A percentile compares a stretch with the other conserved stretches of the same genome.
Evolutionary conservation across 2,797 vertebrate genomes (phyloP).

Genomic region (Chloroceryle amazona): DNA sequence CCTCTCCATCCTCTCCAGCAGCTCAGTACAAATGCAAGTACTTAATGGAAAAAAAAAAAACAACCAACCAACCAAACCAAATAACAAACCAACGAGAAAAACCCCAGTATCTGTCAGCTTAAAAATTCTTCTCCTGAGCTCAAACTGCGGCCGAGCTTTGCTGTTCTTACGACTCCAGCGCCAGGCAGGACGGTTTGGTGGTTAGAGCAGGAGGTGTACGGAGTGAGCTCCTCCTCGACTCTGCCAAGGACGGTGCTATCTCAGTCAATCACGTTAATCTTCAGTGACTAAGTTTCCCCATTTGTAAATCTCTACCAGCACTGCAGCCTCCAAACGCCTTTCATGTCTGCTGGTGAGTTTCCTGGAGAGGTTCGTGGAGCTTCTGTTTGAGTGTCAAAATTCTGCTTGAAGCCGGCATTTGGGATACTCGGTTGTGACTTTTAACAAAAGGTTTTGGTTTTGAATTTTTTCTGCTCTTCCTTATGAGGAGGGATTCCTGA

Average conservation of each 20-base stretch:
- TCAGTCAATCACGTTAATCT: not conserved
- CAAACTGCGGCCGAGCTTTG: not conserved
- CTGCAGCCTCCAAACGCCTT: slow-evolving; percentile 17
- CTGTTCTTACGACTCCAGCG: not conserved
- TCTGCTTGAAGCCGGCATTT: not conserved
- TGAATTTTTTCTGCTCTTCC: not conserved
- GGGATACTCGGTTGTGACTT: not conserved
- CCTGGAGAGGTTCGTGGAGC: slow-evolving; percentile 28
- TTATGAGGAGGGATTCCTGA: not conserved
- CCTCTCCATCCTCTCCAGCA: not conserved
- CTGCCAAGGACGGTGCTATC: not conserved
- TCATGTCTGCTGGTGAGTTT: slow-evolving; percentile 12
- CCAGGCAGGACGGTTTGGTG: not conserved
- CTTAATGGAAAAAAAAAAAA: not conserved
- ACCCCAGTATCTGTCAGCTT: not conserved
- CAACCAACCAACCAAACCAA: not conserved
- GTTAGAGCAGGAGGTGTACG: not conserved
- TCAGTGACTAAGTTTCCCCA: slow-evolving; percentile 20
- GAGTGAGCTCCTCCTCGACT: not conserved
- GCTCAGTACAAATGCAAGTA: not conserved
- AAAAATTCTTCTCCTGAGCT: not conserved
- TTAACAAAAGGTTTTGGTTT: slow-evolving; percentile 4
- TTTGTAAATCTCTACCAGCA: slow-evolving; percentile 28
- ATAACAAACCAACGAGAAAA: not conserved
- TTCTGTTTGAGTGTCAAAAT: not conserved